phyloP scores from a whole-genome alignment of 2,113 vertebrate species.

The Cygnus buccinator region DNA sequence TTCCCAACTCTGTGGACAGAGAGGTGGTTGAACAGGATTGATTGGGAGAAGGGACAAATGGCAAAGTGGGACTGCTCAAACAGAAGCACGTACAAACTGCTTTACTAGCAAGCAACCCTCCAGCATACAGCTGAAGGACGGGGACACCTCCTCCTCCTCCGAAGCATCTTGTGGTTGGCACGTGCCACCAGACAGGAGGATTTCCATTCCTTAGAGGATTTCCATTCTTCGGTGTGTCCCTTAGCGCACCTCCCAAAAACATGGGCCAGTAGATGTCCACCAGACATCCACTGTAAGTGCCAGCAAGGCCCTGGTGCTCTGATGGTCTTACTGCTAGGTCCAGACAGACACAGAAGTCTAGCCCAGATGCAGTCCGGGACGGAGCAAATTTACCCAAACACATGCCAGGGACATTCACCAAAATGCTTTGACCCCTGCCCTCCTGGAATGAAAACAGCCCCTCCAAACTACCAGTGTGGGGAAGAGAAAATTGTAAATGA shows the following conservation, averaged over 20 bases:
- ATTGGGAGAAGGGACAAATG: background rate
- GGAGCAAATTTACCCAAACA: background rate
- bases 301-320: background rate
- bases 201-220: background rate
- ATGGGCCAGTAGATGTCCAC: background rate
- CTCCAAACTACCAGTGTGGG: background rate
- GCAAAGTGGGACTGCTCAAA: background rate
- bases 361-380: background rate
- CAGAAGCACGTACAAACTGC: background rate
- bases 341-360: background rate
- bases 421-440: constrained; percentile 43
- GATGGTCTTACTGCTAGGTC: background rate
- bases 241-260: background rate
- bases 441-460: background rate
- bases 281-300: background rate
- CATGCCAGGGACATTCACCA: background rate
- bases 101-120: background rate
- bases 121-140: background rate
- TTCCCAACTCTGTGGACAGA: background rate
- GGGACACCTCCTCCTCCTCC: background rate
- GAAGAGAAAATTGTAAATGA: constrained; percentile 41
- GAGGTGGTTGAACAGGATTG: background rate
- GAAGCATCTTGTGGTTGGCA: background rate
- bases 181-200: background rate
- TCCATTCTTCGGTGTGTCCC: background rate